Percentiles rank a stretch among this genome's conserved stretches.
These are phyloP conservation scores for Tylochromis polylepis DNA, from an alignment of 2,113 vertebrate genomes.

Conservation along the genomic window DNA sequence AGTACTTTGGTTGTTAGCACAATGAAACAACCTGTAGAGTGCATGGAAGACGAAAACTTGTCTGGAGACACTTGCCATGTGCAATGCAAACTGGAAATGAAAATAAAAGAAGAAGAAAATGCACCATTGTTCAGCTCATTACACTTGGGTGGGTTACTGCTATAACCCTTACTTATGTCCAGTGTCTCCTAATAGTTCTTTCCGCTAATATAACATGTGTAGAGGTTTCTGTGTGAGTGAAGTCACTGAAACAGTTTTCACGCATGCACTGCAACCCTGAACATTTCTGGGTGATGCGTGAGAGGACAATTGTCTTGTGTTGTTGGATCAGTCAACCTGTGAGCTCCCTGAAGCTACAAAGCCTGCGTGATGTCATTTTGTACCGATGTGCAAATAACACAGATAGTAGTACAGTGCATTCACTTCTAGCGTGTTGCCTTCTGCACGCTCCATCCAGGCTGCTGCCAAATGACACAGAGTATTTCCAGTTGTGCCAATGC, in stretches of 20 bases:
- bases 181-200: background rate
- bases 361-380: background rate
- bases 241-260: background rate
- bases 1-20: background rate
- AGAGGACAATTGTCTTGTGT: background rate
- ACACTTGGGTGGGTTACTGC: background rate
- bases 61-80: background rate
- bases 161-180: background rate
- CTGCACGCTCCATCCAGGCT: background rate
- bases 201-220: background rate
- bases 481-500: background rate
- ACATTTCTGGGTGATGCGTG: accelerated
- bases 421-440: background rate
- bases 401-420: background rate
- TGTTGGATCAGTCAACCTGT: background rate
- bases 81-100: background rate
- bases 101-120: background rate
- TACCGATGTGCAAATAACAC: background rate
- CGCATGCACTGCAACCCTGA: background rate
- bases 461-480: background rate
- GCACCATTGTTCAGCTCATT: background rate
- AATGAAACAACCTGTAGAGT: background rate
- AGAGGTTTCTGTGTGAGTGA: background rate
- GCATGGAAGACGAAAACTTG: background rate
- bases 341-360: background rate